These are phyloP conservation scores for Arctopsyche grandis DNA, from an alignment of 1,140 invertebrate genomes.

Conservation along the genomic window DNA sequence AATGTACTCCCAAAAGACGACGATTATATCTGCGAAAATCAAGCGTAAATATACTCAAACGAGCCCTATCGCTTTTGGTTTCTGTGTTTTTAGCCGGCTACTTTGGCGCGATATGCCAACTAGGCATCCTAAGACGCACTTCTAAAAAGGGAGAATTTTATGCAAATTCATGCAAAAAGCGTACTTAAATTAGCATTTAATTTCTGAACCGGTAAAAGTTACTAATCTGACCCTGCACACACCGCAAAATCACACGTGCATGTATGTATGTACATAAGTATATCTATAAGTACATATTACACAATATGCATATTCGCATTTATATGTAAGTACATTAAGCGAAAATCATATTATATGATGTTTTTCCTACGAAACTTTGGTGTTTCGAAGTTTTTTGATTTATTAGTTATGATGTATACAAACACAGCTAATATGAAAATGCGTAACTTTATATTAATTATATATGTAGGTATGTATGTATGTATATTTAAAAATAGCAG, in stretches of 20 bases:
- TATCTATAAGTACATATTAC: not conserved
- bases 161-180: slow-evolving; percentile 28
- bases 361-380: too few species aligned
- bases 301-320: too few species aligned
- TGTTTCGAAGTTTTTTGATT: too few species aligned
- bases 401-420: too few species aligned
- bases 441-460: too few species aligned
- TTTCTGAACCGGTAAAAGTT: not conserved
- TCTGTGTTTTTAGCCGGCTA: not conserved
- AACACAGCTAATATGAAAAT: too few species aligned
- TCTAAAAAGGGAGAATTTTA: not conserved
- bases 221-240: slow-evolving; percentile 10
- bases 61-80: not conserved
- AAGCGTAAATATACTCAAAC: not conserved
- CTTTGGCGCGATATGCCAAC: not conserved
- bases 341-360: too few species aligned
- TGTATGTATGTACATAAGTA: not conserved
- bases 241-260: not conserved
- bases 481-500: too few species aligned
- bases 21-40: too few species aligned
- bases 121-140: not conserved
- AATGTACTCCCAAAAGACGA: too few species aligned
- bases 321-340: not conserved
- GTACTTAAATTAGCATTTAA: slow-evolving; percentile 27
- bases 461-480: too few species aligned